Percentiles rank a stretch among this genome's conserved stretches.
phyloP scores from a whole-genome alignment of 2,797 vertebrate genomes.

The Thamnophis elegans region DNA sequence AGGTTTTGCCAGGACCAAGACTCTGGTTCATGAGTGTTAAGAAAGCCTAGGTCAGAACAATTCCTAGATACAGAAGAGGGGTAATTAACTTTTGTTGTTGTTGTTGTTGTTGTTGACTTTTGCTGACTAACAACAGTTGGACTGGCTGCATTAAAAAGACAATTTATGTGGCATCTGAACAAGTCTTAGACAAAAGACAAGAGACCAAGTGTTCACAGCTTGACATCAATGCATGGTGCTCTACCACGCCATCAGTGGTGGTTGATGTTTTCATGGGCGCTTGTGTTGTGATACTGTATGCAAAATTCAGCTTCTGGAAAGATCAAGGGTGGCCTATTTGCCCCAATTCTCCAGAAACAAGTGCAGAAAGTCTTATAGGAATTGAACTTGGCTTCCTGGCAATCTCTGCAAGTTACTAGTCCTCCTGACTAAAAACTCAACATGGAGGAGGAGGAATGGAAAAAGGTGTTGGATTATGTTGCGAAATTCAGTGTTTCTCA shows the following conservation, averaged over 20 bases:
- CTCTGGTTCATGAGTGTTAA: too few species aligned
- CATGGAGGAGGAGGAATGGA: not conserved
- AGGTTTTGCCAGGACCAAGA: too few species aligned
- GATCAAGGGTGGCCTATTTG: not conserved
- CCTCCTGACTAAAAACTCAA: not conserved
- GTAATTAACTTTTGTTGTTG: slow-evolving; percentile 1
- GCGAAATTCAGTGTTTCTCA: not conserved
- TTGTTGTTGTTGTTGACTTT: not conserved
- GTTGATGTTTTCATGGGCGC: not conserved
- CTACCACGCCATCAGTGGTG: not conserved
- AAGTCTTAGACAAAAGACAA: slow-evolving; percentile 6
- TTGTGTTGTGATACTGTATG: too few species aligned
- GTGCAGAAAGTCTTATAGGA: not conserved
- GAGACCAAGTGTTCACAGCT: not conserved
- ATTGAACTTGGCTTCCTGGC: not conserved
- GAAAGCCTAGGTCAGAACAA: not conserved
- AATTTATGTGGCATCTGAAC: not conserved
- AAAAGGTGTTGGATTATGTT: not conserved
- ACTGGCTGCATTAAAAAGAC: not conserved
- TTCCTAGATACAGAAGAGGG: not conserved
- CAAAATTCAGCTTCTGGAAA: not conserved
- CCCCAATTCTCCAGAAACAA: not conserved
- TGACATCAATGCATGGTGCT: not conserved
- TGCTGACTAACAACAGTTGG: slow-evolving; percentile 1
- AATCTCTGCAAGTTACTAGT: not conserved